Base-by-base conservation (phyloP, 2,888 invertebrate species). In the Microplitis manilae region DNA sequence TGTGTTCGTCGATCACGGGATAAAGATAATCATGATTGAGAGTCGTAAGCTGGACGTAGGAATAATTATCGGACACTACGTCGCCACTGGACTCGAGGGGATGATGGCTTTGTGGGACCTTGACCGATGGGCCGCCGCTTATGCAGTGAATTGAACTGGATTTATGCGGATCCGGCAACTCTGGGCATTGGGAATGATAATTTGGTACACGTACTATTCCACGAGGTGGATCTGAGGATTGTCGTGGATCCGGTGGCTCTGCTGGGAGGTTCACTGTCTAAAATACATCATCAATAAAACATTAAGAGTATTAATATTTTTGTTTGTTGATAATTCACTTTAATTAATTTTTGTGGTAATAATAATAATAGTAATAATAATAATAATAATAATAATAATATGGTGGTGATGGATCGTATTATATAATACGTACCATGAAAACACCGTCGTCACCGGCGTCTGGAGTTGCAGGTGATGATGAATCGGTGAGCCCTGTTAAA, bases 391-490 rank as follows among this genome's bases (percentile, higher is more conserved):
- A 30, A 20, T 65, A 30, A 20, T 62, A 72, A 59, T 8, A 74
- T 70, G 6, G 13, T 77, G 13, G 75, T 70, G 7, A 62, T n/a
- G 17, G 15, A n/a, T 62, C n/a, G 30, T 30, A 62, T 13, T 59
- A 64, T 75, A 67, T 39, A 15, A 60, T 72, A 90, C 92, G 92
- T 90, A 97, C 97, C 96, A 97, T 97, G 91, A 98, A 98, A 85
- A 98, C 97, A 89, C 97, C 97, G 88, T 97, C 97, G 90, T 97
- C 97, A 81, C 96, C 96, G 81, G 95, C 95, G 86, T 96, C 95
- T 92, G 93, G 75, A 38, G 93, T 93, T 91, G 93, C 92, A 92
- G 93, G 93, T 81, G 93, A 91, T 84, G 93, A 92, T 88, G 94
- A 92, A 86, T 95, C 95, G 87, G 95, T 93, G 92, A 95, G 92